Percentiles rank a stretch among this genome's conserved stretches.
Conservation (phyloP, 2,888 invertebrate species). For the Imbricaverruca yamaguchii region DNA sequence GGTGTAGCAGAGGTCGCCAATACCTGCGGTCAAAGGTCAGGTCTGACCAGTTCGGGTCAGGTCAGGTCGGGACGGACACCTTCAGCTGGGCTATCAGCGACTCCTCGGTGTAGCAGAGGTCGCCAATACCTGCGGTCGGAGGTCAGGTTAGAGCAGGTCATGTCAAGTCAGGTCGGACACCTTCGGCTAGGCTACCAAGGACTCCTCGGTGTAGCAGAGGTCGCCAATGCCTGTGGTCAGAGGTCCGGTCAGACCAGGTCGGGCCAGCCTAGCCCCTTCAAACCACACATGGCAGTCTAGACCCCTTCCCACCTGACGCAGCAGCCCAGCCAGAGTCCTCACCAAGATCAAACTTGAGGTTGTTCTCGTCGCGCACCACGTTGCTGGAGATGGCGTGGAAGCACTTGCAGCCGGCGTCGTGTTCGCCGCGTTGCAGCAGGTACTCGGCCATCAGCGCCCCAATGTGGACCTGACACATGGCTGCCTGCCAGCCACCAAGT, state of each 20-base stretch:
- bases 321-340: slow-evolving; percentile 36
- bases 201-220: slow-evolving; percentile 73
- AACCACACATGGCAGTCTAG: too few relatives aligned
- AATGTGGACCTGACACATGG: slow-evolving; percentile 89
- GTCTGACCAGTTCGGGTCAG: too few relatives aligned
- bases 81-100: too few relatives aligned
- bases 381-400: slow-evolving; percentile 74
- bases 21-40: too few relatives aligned
- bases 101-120: too few relatives aligned
- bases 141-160: not conserved
- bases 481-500: slow-evolving; percentile 53
- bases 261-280: too few relatives aligned
- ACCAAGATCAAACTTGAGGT: slow-evolving; percentile 73
- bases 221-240: slow-evolving; percentile 56
- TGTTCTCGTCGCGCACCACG: slow-evolving; percentile 76
- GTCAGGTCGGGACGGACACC: too few relatives aligned
- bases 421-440: slow-evolving; percentile 64
- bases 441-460: slow-evolving; percentile 93
- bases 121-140: slow-evolving; percentile 43
- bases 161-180: too few relatives aligned
- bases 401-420: slow-evolving; percentile 76
- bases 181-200: slow-evolving; percentile 75
- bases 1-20: too few relatives aligned
- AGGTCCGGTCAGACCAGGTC: slow-evolving; percentile 4
- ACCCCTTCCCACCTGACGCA: too few relatives aligned